Base-by-base conservation (phyloP, 2,888 invertebrate species). In the Agonopterix arenella region DNA sequence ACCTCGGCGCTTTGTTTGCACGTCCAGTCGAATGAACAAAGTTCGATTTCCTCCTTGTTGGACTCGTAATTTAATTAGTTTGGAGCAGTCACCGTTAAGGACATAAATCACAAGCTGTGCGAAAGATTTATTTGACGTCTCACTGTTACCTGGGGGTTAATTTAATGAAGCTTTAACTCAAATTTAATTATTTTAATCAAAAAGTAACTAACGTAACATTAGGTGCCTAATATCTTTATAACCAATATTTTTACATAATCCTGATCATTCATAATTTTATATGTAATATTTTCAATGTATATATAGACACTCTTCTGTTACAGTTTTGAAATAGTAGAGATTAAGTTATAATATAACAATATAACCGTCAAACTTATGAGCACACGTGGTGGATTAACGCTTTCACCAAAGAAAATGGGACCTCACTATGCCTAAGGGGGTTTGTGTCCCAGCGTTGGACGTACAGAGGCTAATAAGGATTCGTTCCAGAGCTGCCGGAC, bases 401-500 rank as follows among this genome's bases (percentile, higher is more conserved):
- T 4, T 18, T 18, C 4, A 18, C 18, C 2, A 18, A 18, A 18
- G 18, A 18, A 3, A 4, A 18, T 18, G 18, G 18, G 4, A 2
- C 2, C 18, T 28, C 7, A 28, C 28, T 7, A 5, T 28, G 18
- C 4, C 2, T 18, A 18, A 18, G 18, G 18, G 18, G 40, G 28
- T 28, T 7, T 45, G 36, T 38, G 36, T 44, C 11, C 36, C 44
- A 47, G 18, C 37, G 47, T 45, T 28, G 28, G 28, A 28, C 28
- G 28, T 28, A 28, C 1, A 5, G 28, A 28, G 28, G 28, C 28
- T 28, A 28, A 28, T 40, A n/a, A n/a, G 0, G 11, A 13, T 51
- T 55, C 48, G 50, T 49, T 38, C 2, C 89, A 94, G 94, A 93
- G 70, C 70, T 93, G 57, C 94, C 94, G 8, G 90, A 90, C 55